These are phyloP conservation scores for Pteronotus mesoamericanus DNA, from an alignment of 2,797 vertebrate genomes.

Conservation along the genomic window DNA sequence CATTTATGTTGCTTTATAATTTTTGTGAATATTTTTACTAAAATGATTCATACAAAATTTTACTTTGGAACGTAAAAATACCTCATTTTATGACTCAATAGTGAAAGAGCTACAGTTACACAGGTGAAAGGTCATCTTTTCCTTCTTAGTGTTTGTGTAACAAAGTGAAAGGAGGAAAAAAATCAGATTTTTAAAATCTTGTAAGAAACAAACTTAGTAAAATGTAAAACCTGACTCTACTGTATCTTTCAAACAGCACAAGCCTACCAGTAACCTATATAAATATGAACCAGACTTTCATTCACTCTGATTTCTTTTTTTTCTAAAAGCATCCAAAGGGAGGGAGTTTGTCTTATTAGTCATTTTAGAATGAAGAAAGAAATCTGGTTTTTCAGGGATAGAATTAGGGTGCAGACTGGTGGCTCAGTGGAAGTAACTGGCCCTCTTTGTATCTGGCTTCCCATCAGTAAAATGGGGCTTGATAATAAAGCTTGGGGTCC, in stretches of 20 bases:
- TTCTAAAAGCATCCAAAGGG: constrained; percentile 78
- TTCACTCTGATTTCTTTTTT: constrained; percentile 78
- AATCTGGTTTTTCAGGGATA: constrained; percentile 57
- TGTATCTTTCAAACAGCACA: constrained; percentile 72
- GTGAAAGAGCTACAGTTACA: constrained; percentile 70
- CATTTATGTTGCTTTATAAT: constrained; percentile 70
- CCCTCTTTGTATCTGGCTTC: constrained; percentile 62
- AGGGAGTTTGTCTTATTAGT: constrained; percentile 78
- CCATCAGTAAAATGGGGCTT: constrained; percentile 64
- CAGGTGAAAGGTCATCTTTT: constrained; percentile 66
- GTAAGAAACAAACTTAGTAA: constrained; percentile 69
- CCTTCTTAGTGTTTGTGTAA: constrained; percentile 32
- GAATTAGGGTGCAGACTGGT: constrained; percentile 60
- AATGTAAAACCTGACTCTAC: constrained; percentile 75
- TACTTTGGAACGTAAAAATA: constrained; percentile 76
- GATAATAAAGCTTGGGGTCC: constrained; percentile 61
- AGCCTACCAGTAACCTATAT: constrained; percentile 76
- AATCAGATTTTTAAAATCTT: constrained; percentile 38
- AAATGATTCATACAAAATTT: constrained; percentile 71
- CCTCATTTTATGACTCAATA: constrained; percentile 73
- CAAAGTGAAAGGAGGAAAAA: not conserved
- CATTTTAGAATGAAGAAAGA: constrained; percentile 64
- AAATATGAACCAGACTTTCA: constrained; percentile 79
- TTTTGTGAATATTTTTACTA: constrained; percentile 70
- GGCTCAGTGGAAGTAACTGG: constrained; percentile 46